Percentiles rank a stretch among this genome's conserved stretches.
Evolutionary conservation across 2,888 invertebrate species (phyloP).

Genomic region (Heliconius hortense): DNA sequence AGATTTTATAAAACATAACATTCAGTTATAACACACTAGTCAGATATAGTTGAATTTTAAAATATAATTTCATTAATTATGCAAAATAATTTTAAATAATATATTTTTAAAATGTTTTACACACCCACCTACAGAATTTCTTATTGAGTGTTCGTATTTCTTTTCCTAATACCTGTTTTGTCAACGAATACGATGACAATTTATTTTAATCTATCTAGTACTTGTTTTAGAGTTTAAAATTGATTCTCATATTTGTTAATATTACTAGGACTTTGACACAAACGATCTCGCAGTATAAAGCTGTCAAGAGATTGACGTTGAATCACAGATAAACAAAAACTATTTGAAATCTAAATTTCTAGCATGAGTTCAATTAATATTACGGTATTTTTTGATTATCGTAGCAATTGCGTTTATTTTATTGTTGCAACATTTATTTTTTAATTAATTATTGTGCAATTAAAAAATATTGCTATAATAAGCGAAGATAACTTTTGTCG

Average conservation of each 20-base stretch:
- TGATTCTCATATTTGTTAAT: not conserved
- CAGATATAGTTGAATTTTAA: conserved; percentile 5
- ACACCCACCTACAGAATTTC: conserved; percentile 47
- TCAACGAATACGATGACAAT: conserved; percentile 34
- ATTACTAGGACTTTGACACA: conserved; percentile 20
- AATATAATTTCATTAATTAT: conserved; percentile 11
- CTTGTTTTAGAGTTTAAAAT: conserved; percentile 34
- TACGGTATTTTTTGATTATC: no score
- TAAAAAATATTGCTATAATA: no score
- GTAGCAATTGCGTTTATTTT: no score
- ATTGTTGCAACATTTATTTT: no score
- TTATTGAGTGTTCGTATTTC: conserved; percentile 34
- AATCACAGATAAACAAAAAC: conserved; percentile 30
- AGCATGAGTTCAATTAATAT: no score
- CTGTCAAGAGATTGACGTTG: conserved; percentile 36
- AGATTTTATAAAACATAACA: conserved; percentile 6
- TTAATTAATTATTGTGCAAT: no score
- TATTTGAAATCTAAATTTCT: not conserved
- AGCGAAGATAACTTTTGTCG: no score
- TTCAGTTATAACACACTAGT: not conserved
- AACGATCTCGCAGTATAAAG: conserved; percentile 18
- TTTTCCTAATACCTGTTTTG: conserved; percentile 40
- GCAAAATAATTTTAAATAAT: not conserved
- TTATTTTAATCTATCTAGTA: conserved; percentile 39
- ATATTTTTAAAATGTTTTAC: conserved; percentile 38